phyloP scores from a whole-genome alignment of 1,140 invertebrate genomes.

The Ectropis grisescens region DNA sequence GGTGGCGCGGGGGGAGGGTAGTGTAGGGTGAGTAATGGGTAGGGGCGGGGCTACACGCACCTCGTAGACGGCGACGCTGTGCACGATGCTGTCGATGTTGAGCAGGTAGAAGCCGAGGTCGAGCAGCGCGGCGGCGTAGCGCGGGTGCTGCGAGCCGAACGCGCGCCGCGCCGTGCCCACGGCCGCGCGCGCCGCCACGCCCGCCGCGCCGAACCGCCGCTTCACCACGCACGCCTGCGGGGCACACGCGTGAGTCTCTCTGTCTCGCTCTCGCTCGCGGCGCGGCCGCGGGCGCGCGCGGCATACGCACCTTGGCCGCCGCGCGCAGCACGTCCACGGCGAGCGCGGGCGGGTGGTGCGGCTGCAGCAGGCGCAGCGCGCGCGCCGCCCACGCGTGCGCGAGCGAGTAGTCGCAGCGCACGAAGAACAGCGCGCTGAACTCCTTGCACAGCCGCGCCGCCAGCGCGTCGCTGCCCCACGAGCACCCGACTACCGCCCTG shows the following conservation, averaged over 20 bases:
- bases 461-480: conserved; percentile 49
- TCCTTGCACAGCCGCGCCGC: conserved; percentile 81
- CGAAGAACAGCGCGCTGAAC: conserved; percentile 84
- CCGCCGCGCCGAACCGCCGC: conserved; percentile 85
- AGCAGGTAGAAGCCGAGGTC: conserved; percentile 93
- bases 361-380: conserved; percentile 77
- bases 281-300: too few relatives aligned
- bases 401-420: conserved; percentile 86
- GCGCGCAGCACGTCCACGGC: conserved; percentile 80
- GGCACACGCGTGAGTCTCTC: too few relatives aligned
- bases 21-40: too few relatives aligned
- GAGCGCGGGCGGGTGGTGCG: conserved; percentile 71
- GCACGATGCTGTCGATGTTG: conserved; percentile 87
- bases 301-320: too few relatives aligned
- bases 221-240: conserved; percentile 71
- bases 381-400: conserved; percentile 80
- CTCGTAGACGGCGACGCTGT: conserved; percentile 88
- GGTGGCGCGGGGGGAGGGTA: conserved; percentile 72
- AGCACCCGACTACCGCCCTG: too few relatives aligned
- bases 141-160: conserved; percentile 81
- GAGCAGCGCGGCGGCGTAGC: conserved; percentile 85
- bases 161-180: conserved; percentile 78
- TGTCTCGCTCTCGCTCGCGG: too few relatives aligned
- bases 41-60: too few relatives aligned
- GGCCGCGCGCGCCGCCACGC: conserved; percentile 84